phyloP scores from a whole-genome alignment of 2,888 invertebrate genomes.

The Thecocarcelia acutangulata region DNA sequence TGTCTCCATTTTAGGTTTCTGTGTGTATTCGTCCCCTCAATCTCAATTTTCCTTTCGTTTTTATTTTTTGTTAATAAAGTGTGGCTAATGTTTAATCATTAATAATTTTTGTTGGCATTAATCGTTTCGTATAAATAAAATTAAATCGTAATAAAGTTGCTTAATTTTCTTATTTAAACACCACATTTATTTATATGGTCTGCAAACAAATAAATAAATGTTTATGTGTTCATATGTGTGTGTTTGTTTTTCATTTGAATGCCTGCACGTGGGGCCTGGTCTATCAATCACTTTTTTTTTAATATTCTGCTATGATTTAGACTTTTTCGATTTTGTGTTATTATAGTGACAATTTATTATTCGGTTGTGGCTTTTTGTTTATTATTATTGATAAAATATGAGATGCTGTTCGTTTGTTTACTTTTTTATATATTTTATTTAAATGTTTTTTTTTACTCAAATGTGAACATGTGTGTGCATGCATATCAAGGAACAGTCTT shows the following conservation, averaged over 20 bases:
- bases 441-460: background rate
- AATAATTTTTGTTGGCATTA: constrained; percentile 57
- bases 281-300: constrained; percentile 36
- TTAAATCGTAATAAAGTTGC: constrained; percentile 20
- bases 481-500: constrained; percentile 9
- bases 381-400: constrained; percentile 29
- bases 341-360: constrained; percentile 41
- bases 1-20: background rate
- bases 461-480: too few species aligned
- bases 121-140: constrained; percentile 53
- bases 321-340: constrained; percentile 15
- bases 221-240: constrained; percentile 4
- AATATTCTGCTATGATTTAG: constrained; percentile 23
- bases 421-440: background rate
- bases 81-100: constrained; percentile 58
- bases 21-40: background rate
- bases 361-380: constrained; percentile 36
- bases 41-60: background rate
- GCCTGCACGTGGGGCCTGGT: background rate
- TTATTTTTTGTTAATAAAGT: constrained; percentile 3
- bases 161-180: constrained; percentile 21
- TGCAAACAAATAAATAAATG: background rate
- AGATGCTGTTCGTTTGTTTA: constrained; percentile 1
- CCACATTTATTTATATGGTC: background rate
- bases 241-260: background rate